phyloP scores from a whole-genome alignment of 2,797 vertebrate genomes.

The Pantherophis alleghaniensis region DNA sequence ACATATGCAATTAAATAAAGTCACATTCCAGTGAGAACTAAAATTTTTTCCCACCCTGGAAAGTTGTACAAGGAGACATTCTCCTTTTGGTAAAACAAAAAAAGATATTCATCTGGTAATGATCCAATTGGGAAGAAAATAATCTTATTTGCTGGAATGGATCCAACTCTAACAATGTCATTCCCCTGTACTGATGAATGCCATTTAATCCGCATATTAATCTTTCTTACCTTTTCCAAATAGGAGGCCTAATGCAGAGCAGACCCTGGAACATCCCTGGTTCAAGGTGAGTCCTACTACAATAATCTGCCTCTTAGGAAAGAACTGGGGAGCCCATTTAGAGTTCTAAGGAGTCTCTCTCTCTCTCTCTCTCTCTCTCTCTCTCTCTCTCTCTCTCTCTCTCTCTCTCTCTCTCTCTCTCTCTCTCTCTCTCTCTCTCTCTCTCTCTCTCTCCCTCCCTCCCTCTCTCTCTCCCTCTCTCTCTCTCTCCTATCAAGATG shows the following conservation, averaged over 20 bases:
- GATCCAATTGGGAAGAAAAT: neutral
- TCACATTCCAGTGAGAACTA: neutral
- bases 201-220: neutral
- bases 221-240: slow-evolving; percentile 32
- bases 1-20: neutral
- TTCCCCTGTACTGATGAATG: neutral
- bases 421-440: neutral
- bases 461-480: fast-evolving
- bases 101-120: neutral
- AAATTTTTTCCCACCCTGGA: neutral
- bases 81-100: neutral
- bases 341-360: neutral
- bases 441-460: too few relatives aligned
- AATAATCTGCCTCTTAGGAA: neutral
- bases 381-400: too few relatives aligned
- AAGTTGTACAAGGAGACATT: neutral
- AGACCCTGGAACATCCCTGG: slow-evolving; percentile 94
- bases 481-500: too few relatives aligned
- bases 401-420: too few relatives aligned
- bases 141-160: neutral
- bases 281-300: slow-evolving; percentile 85
- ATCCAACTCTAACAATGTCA: neutral
- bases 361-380: neutral
- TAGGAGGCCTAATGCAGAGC: slow-evolving; percentile 90
- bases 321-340: neutral